Base-by-base conservation (phyloP, 1,140 invertebrate species). In the Anastrepha ludens region DNA sequence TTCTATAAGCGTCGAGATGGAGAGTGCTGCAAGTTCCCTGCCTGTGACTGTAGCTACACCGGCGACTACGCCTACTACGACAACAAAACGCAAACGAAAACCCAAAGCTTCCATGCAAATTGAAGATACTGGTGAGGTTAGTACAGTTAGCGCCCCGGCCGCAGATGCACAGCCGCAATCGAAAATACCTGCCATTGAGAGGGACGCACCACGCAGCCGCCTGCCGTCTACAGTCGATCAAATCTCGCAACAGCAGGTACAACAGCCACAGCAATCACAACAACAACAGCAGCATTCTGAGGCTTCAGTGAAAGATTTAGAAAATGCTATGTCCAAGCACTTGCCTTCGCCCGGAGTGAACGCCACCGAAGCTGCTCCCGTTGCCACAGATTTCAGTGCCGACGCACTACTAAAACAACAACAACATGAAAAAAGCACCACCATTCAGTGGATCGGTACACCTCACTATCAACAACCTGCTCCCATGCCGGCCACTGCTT, bases 261-360 rank as follows among this genome's bases (percentile, higher is more conserved):
- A 58, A 55, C 78, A 78, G n/a, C 81, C n/a, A 29, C 85, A 86
- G n/a, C 88, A 86, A 59, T 39, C 70, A 85, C 58, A 55, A 29
- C 65, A 78, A 20, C 87, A 85, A 60, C 88, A 89, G n/a, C 86
- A 89, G 47, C 88, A 89, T 87, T 58, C 90, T 0, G 92, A 93
- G 65, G 90, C 91, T 3, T 92, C 92, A 4, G 92, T 93, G 0
- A 98, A 98, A 92, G 98, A 99, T 90, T 94, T 99, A 88, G 98
- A 99, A 93, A 97, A 98, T 90, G 98, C 97, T 15, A 99, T 99
- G 98, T 98, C 98, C 39, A 98, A 98, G 92, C 98, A 99, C 94
- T 94, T 99, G 64, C 98, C 98, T 0, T 94, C 95, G 7, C 94
- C 95, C 2, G 91, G 93, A 17, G 78, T 86, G 20, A 89, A 88